Conservation (phyloP, 2,888 invertebrate species). For the Lamellibrachia satsuma region DNA sequence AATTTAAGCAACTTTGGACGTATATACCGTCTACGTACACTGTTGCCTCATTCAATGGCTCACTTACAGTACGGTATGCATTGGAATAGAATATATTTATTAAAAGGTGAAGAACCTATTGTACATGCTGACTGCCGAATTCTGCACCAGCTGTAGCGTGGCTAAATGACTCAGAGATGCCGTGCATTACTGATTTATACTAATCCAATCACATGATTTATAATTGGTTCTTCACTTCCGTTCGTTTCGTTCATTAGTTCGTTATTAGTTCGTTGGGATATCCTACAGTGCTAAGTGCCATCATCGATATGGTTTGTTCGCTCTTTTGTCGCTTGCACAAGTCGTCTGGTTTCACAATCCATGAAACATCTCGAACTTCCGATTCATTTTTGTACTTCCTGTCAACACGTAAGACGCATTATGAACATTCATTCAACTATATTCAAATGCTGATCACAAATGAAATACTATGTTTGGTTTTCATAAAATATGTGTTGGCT, state of each 20-base stretch:
- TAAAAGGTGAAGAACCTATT: too few species aligned
- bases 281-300: background rate
- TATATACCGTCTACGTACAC: too few species aligned
- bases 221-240: too few species aligned
- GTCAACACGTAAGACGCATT: background rate
- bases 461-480: background rate
- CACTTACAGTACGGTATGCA: too few species aligned
- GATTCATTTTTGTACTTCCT: background rate
- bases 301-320: constrained; percentile 7
- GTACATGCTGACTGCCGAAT: too few species aligned
- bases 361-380: background rate
- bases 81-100: too few species aligned
- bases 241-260: background rate
- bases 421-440: background rate
- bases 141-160: too few species aligned
- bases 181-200: too few species aligned
- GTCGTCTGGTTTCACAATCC: background rate
- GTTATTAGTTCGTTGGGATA: background rate
- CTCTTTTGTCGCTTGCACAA: constrained; percentile 17
- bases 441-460: background rate
- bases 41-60: too few species aligned
- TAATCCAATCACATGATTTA: background rate
- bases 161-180: too few species aligned
- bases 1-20: too few species aligned
- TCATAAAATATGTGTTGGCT: background rate